These are phyloP conservation scores for Enteromius afrohamiltoni DNA, from an alignment of 2,797 vertebrate genomes.

Conservation along the genomic window DNA sequence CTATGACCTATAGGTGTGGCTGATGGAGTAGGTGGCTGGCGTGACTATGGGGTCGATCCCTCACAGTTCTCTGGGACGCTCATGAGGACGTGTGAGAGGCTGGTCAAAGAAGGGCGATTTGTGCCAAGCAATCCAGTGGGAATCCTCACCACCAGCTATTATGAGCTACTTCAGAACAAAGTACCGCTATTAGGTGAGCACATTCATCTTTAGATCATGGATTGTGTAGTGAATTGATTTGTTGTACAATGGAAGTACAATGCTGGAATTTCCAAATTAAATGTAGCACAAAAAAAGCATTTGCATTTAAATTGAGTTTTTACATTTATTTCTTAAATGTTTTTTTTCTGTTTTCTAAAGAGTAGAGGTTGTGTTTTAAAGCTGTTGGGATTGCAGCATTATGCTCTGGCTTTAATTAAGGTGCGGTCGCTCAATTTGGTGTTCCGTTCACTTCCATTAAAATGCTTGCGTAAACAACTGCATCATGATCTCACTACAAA, in stretches of 20 bases:
- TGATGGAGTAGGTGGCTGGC: conserved; percentile 97
- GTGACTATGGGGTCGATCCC: conserved; percentile 97
- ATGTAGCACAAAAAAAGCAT: neutral
- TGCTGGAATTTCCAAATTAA: neutral
- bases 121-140: conserved; percentile 93
- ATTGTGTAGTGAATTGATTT: conserved; percentile 1
- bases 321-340: neutral
- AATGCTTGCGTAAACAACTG: neutral
- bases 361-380: neutral
- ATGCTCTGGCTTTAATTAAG: conserved; percentile 12
- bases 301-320: neutral
- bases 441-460: conserved; percentile 4
- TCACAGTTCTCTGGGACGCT: conserved; percentile 98
- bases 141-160: conserved; percentile 94
- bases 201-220: neutral
- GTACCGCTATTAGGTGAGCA: conserved; percentile 94
- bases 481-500: neutral
- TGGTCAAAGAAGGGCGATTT: conserved; percentile 96
- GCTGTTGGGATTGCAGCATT: neutral
- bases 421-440: neutral
- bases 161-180: conserved; percentile 99
- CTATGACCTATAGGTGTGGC: conserved; percentile 85
- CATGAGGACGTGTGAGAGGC: conserved; percentile 95
- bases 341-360: neutral
- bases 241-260: neutral